Evolutionary conservation across 2,888 invertebrate species (phyloP), one percentile per base, ranked within the genome.

Genomic region (Caenorhabditis wallacei): DNA sequence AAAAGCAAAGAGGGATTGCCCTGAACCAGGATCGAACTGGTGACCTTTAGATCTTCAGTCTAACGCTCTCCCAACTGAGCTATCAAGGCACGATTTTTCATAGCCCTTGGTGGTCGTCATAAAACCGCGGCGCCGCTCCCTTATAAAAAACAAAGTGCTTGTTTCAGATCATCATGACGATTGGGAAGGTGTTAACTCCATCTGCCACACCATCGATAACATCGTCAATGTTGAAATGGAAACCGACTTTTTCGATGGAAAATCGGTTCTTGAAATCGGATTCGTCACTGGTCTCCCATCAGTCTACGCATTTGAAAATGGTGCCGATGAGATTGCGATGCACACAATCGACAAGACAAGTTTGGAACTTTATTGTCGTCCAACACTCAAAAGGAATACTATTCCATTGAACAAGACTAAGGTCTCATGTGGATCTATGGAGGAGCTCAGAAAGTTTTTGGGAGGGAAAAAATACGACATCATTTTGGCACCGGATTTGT

Each of bases 41-140:
- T 90, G 91, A 91, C 91, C 87, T 91, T 91, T 90, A 90, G 91
- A 91, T 91, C 91, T 91, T 91, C 91, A 91, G 91, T 91, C 91
- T 90, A 90, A 91, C 91, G 91, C 91, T 91, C 91, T 91, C 91
- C 91, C 91, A 89, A 91, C 90, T 91, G 91, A 91, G 91, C 91
- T 91, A 91, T 89, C 84, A 76, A 82, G 85, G 85, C 85, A 57
- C 61, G 8, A n/a, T n/a, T n/a, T n/a, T n/a, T n/a, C 30, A 30
- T 8, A 5, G 24, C 20, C 22, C 22, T 11, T 37, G 3, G 37
- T 3, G 59, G 22, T 5, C 2, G 11, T 0, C 22, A 1, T 5
- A 59, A 22, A 40, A 37, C 5, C 10, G 11, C 40, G 40, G 30
- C 30, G 30, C 4, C 30, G 30, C 4, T 8, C 30, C 8, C 8